Conservation (phyloP, 2,113 vertebrate genomes). For the Corvus moneduloides region DNA sequence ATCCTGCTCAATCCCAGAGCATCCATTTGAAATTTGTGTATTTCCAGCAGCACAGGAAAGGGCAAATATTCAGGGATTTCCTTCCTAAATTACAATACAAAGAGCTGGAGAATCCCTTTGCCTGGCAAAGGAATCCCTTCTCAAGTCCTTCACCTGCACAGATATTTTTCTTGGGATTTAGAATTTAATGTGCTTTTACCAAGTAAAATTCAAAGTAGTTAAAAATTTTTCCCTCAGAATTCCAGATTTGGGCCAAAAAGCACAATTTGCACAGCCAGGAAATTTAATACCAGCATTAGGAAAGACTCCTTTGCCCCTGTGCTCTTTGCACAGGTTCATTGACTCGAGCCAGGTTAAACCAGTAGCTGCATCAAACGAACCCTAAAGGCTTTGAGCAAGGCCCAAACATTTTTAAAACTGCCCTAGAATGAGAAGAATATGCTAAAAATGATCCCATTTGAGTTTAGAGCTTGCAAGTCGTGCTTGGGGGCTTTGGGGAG, state of each 20-base stretch:
- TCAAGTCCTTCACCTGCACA: neutral
- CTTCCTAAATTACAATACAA: neutral
- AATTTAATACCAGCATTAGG: neutral
- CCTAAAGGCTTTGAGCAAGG: neutral
- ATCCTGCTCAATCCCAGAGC: neutral
- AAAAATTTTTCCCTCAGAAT: too few species aligned
- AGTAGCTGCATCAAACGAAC: neutral
- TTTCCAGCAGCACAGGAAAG: neutral
- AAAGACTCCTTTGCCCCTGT: neutral
- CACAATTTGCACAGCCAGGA: neutral
- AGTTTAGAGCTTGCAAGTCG: neutral
- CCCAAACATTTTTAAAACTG: neutral
- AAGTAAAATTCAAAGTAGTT: neutral
- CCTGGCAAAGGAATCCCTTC: neutral
- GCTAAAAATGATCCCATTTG: neutral
- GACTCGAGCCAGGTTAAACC: neutral
- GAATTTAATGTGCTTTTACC: neutral
- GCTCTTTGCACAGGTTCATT: neutral
- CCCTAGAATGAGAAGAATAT: neutral
- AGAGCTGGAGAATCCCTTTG: neutral
- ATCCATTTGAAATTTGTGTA: accelerated
- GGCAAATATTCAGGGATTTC: neutral
- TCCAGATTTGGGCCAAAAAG: neutral
- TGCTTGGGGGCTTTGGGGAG: neutral
- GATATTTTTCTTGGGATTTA: neutral